phyloP scores from a whole-genome alignment of 2,888 invertebrate species.

The Eupithecia subumbrata region DNA sequence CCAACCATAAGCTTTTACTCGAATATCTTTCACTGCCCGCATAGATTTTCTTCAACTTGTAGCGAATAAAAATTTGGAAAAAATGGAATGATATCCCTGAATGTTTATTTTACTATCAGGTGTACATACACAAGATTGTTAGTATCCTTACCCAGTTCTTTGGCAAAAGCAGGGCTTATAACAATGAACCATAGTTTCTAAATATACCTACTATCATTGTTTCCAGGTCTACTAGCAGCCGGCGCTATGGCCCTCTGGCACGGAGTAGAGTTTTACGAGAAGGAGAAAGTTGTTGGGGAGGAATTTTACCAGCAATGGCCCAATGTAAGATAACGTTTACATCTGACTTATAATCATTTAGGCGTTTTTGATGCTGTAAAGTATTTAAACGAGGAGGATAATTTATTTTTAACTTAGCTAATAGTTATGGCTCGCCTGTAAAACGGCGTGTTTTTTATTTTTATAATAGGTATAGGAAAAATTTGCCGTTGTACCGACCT shows the following conservation, averaged over 20 bases:
- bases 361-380: neutral
- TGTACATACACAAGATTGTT: too few relatives aligned
- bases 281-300: conserved; percentile 95
- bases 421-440: neutral
- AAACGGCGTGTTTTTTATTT: neutral
- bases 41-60: too few relatives aligned
- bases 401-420: neutral
- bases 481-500: neutral
- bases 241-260: conserved; percentile 98
- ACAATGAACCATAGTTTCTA: too few relatives aligned
- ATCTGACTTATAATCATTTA: neutral
- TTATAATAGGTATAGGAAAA: neutral
- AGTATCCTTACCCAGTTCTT: too few relatives aligned
- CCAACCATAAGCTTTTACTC: too few relatives aligned
- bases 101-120: too few relatives aligned
- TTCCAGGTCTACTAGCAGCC: conserved; percentile 92
- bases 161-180: too few relatives aligned
- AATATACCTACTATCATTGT: neutral
- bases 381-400: neutral
- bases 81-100: too few relatives aligned
- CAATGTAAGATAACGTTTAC: conserved; percentile 85
- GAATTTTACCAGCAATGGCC: conserved; percentile 97
- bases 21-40: too few relatives aligned
- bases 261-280: conserved; percentile 97
- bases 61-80: too few relatives aligned